Evolutionary conservation across 2,113 vertebrate species (phyloP).

Genomic region (Prunella himalayana): DNA sequence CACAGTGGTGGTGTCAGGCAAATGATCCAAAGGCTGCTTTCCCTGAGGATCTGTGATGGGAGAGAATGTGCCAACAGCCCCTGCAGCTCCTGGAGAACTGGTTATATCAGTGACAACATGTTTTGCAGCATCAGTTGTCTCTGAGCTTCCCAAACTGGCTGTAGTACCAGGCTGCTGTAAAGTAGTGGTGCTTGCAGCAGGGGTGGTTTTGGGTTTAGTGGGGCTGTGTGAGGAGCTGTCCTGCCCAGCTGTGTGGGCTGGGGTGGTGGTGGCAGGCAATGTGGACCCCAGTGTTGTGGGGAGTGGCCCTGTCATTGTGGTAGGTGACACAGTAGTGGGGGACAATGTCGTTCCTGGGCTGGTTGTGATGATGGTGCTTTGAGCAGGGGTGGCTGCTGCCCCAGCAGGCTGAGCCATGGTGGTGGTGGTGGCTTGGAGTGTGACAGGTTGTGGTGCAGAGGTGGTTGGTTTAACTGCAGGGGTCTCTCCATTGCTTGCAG

Average conservation of each 20-base stretch:
- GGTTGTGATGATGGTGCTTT: rapidly evolving
- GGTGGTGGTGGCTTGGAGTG: rapidly evolving
- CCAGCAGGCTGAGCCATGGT: rapidly evolving
- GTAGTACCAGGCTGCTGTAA: rapidly evolving
- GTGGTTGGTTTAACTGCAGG: rapidly evolving
- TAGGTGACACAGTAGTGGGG: rapidly evolving
- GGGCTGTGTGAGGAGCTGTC: not conserved
- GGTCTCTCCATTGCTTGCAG: rapidly evolving
- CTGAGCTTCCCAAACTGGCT: rapidly evolving
- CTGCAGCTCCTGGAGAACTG: rapidly evolving
- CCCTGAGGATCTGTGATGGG: rapidly evolving
- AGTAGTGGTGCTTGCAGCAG: rapidly evolving
- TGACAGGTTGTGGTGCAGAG: rapidly evolving
- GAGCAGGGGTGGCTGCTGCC: rapidly evolving
- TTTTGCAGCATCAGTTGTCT: rapidly evolving
- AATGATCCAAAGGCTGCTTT: rapidly evolving
- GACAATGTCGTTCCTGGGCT: rapidly evolving
- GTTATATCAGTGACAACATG: rapidly evolving
- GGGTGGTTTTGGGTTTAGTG: rapidly evolving
- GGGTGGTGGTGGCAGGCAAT: rapidly evolving
- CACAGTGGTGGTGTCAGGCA: rapidly evolving
- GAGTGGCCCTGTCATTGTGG: rapidly evolving
- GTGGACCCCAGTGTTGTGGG: rapidly evolving
- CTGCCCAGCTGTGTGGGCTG: rapidly evolving
- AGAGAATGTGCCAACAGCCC: rapidly evolving